Evolutionary conservation across 1,140 invertebrate genomes (phyloP), one percentile per base, ranked within the genome.

Genomic region (Drosophila pectinifera): DNA sequence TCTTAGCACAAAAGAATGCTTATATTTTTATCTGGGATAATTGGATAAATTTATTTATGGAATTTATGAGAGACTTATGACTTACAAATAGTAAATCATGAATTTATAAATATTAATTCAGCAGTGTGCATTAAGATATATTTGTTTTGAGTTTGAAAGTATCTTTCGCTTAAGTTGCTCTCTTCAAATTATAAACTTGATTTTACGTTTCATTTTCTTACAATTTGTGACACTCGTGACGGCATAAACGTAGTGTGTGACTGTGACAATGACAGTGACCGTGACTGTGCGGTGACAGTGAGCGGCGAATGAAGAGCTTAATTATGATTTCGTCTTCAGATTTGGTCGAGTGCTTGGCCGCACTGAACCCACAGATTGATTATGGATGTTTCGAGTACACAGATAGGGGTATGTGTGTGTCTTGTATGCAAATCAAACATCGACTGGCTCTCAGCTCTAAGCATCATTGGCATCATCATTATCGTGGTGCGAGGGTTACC

Each of bases 321-420:
- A 70, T 61, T 53, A 28, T 81, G 79, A 70, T 70, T 41, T 57
- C 65, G 46, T 70, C 67, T 41, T 70, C 41, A 70, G 67, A 70
- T 70, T 51, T 28, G 42, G 28, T 70, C 68, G 64, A 72, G 65
- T 70, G 51, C 14, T 45, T 28, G 53, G 26, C 24, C 42, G 31
- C 68, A 70, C 51, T 38, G 42, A 57, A 36, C 64, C 65, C 34
- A 41, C 51, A 31, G 65, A 57, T 70, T 70, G 68, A 57, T 70
- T 70, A 55, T 56, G 64, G 64, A 70, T 68, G 65, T 24, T 67
- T 24, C 38, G 36, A 69, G 45, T 69, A 70, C 48, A 70, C 55
- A 56, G 39, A 55, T 26, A 56, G 68, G 31, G 41, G 43, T 36
- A 69, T 36, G 65, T 36, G 49, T 51, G 48, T 69, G 51, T 48